Percentiles rank a stretch among this genome's conserved stretches.
phyloP scores from a whole-genome alignment of 2,797 vertebrate genomes.

The Ispidina picta region DNA sequence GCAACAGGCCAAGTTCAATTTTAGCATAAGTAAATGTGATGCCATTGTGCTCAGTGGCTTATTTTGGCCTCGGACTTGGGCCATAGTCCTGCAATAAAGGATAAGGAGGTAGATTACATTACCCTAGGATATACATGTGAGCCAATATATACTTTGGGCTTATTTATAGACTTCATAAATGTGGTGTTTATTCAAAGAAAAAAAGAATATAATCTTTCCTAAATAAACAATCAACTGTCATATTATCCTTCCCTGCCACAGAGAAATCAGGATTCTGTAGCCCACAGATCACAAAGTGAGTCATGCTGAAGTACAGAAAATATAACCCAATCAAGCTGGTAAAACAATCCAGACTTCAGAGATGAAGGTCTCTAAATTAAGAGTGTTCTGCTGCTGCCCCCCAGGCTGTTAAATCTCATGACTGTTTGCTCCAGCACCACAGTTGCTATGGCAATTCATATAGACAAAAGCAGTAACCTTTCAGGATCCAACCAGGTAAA shows the following conservation, averaged over 20 bases:
- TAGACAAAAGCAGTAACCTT: slow-evolving; percentile 38
- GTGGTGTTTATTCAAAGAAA: not conserved
- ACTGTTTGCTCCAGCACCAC: not conserved
- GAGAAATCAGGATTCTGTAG: not conserved
- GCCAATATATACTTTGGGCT: not conserved
- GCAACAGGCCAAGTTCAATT: not conserved
- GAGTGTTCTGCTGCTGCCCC: not conserved
- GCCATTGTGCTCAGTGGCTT: not conserved
- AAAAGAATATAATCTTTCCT: not conserved
- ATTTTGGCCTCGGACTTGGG: not conserved
- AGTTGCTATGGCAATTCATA: slow-evolving; percentile 49
- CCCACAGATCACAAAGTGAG: not conserved
- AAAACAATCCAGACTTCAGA: not conserved
- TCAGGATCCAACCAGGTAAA: slow-evolving; percentile 37
- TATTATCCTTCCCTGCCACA: not conserved
- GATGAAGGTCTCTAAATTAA: slow-evolving; percentile 20
- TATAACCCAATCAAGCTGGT: not conserved
- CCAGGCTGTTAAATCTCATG: slow-evolving; percentile 12
- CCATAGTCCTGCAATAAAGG: not conserved
- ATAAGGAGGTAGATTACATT: not conserved
- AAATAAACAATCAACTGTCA: not conserved
- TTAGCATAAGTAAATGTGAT: not conserved
- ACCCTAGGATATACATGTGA: not conserved
- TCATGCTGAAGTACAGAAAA: not conserved
- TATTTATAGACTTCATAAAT: not conserved